Percentiles rank a stretch among this genome's conserved stretches.
Evolutionary conservation across 2,888 invertebrate species (phyloP).

Genomic region (Sipha maydis): DNA sequence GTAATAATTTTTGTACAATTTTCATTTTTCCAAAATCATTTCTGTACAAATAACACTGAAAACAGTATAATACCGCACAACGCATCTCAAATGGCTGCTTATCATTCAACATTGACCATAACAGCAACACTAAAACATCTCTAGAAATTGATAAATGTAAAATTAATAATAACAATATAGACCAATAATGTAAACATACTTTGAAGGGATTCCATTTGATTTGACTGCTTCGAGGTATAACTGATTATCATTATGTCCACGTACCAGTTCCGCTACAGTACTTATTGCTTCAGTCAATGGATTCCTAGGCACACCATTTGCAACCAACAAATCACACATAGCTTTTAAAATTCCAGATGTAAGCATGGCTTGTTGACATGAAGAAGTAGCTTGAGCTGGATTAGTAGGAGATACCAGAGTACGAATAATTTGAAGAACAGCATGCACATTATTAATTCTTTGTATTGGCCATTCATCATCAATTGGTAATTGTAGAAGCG

Average conservation of each 20-base stretch:
- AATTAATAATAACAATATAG: background rate
- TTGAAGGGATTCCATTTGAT: constrained; percentile 92
- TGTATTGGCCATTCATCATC: constrained; percentile 89
- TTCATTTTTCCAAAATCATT: constrained; percentile 89
- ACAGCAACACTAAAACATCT: constrained; percentile 90
- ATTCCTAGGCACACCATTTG: constrained; percentile 95
- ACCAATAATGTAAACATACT: constrained; percentile 67
- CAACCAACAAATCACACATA: constrained; percentile 91
- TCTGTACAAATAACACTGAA: constrained; percentile 93
- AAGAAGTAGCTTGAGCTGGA: constrained; percentile 78
- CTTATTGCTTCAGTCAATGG: constrained; percentile 96
- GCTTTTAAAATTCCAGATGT: constrained; percentile 83
- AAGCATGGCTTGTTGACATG: constrained; percentile 91
- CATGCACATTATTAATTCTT: constrained; percentile 93
- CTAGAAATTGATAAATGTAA: constrained; percentile 68
- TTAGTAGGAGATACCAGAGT: constrained; percentile 94
- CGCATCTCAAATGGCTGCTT: constrained; percentile 91
- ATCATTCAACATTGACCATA: constrained; percentile 99
- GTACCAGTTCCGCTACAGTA: constrained; percentile 92
- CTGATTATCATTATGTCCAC: constrained; percentile 91
- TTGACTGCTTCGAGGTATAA: constrained; percentile 88
- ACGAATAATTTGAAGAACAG: constrained; percentile 88
- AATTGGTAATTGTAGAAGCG: constrained; percentile 85
- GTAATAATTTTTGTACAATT: constrained; percentile 91
- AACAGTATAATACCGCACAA: constrained; percentile 96